Conservation (phyloP, 1,140 invertebrate genomes). For the Trichogramma pretiosum region DNA sequence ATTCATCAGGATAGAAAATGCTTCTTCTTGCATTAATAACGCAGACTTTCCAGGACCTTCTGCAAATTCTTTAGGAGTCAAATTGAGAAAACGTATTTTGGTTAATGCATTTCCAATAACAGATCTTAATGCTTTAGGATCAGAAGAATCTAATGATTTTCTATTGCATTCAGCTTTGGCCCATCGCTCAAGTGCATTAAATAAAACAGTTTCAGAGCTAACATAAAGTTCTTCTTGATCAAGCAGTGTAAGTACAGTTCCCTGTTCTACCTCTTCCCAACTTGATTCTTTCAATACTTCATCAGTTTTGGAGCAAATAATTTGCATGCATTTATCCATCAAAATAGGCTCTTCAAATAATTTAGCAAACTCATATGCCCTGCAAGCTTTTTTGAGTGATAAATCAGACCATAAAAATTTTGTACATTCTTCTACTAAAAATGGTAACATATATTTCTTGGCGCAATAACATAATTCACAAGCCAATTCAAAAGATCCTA, state of each 20-base stretch:
- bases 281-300: slow-evolving; percentile 64
- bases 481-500: slow-evolving; percentile 71
- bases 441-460: slow-evolving; percentile 79
- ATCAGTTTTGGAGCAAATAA: slow-evolving; percentile 65
- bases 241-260: slow-evolving; percentile 64
- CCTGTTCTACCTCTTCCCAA: slow-evolving; percentile 66
- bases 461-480: slow-evolving; percentile 79
- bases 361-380: slow-evolving; percentile 76
- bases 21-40: slow-evolving; percentile 63
- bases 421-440: slow-evolving; percentile 70
- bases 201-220: slow-evolving; percentile 65
- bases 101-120: slow-evolving; percentile 52
- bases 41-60: slow-evolving; percentile 64
- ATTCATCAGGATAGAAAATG: slow-evolving; percentile 73
- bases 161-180: slow-evolving; percentile 41
- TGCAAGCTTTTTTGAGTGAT: slow-evolving; percentile 67
- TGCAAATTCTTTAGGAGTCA: slow-evolving; percentile 71
- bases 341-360: slow-evolving; percentile 72
- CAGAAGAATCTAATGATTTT: slow-evolving; percentile 31
- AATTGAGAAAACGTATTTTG: slow-evolving; percentile 65
- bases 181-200: slow-evolving; percentile 62
- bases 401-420: slow-evolving; percentile 71
- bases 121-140: slow-evolving; percentile 36
- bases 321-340: slow-evolving; percentile 67
- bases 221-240: slow-evolving; percentile 64